Evolutionary conservation across 2,113 vertebrate genomes (phyloP).

Genomic region (Peromyscus leucopus): DNA sequence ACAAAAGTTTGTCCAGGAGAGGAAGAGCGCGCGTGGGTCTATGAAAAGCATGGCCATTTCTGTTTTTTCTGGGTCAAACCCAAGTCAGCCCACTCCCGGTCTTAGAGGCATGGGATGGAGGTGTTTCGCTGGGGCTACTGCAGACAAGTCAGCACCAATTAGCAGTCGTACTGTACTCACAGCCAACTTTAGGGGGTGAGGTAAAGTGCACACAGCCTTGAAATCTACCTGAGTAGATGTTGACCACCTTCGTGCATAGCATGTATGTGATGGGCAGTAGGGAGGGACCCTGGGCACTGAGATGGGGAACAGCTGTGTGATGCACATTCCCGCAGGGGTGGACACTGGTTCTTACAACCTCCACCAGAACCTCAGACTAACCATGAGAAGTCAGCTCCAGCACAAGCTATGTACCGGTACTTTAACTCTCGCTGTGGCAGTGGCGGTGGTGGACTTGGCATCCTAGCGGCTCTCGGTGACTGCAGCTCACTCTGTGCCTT

Average conservation of each 20-base stretch:
- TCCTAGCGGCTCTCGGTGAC: not conserved
- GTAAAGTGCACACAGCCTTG: not conserved
- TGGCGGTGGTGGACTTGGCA: no score
- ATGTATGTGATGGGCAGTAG: not conserved
- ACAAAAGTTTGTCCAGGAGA: not conserved
- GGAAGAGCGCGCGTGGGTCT: not conserved
- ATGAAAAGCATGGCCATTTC: not conserved
- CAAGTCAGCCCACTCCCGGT: not conserved
- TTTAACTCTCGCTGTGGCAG: not conserved
- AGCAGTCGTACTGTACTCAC: not conserved
- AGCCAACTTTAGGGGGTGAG: not conserved
- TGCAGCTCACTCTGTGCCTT: not conserved
- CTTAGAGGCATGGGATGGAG: not conserved
- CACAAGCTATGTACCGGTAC: not conserved
- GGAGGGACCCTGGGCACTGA: not conserved
- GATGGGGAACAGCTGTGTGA: accelerated
- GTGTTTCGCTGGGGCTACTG: accelerated
- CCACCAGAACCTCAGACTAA: not conserved
- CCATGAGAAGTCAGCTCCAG: not conserved
- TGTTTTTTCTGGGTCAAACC: not conserved
- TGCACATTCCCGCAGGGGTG: accelerated
- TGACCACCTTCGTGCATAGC: accelerated
- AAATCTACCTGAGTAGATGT: not conserved
- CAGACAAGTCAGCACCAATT: not conserved
- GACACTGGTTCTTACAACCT: not conserved